Conservation (phyloP, 2,797 vertebrate genomes). For the Eulemur albifrons region DNA sequence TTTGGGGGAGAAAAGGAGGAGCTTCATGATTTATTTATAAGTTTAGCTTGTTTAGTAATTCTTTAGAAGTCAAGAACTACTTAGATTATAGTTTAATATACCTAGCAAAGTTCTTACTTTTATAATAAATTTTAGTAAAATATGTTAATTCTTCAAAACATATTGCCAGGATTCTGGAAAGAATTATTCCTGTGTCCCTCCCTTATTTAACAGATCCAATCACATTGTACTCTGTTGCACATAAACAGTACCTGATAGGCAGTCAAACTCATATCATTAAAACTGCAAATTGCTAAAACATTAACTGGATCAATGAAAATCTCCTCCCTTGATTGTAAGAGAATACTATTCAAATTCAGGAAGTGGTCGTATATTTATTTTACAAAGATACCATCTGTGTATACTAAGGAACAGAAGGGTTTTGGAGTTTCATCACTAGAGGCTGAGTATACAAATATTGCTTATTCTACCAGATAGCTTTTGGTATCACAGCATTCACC, state of each 20-base stretch:
- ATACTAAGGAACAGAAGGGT: not conserved
- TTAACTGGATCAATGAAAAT: constrained; percentile 22
- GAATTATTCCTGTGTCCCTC: not conserved
- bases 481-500: not conserved
- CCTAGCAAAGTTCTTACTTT: not conserved
- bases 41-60: not conserved
- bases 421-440: not conserved
- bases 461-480: not conserved
- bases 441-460: not conserved
- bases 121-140: not conserved
- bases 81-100: not conserved
- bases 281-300: not conserved
- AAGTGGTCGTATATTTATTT: not conserved
- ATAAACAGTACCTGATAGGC: not conserved
- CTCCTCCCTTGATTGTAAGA: not conserved
- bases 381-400: not conserved
- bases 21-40: constrained; percentile 6
- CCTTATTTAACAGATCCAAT: not conserved
- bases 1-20: not conserved
- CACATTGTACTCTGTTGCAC: not conserved
- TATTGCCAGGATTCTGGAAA: not conserved
- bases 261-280: constrained; percentile 10
- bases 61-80: not conserved
- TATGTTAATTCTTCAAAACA: not conserved
- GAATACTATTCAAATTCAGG: constrained; percentile 27